Evolutionary conservation across 1,140 invertebrate species (phyloP).

Genomic region (Parasteatoda tepidariorum): DNA sequence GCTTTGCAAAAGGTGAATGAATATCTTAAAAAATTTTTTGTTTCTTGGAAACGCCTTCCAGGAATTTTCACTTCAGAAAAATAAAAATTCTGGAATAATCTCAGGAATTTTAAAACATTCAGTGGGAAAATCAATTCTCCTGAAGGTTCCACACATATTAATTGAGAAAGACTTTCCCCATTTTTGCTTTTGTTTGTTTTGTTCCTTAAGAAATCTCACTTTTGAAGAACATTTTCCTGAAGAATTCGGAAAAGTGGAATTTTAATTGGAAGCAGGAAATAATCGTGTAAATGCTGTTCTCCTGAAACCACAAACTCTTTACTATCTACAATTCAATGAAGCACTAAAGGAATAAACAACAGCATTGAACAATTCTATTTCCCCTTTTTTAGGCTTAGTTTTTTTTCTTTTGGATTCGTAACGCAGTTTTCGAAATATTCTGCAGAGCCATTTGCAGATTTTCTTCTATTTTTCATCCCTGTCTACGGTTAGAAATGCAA

Average conservation of each 20-base stretch:
- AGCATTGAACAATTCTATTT: conserved; percentile 13
- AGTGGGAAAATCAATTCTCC: conserved; percentile 30
- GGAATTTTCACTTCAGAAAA: neutral
- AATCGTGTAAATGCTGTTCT: conserved; percentile 1
- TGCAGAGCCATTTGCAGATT: neutral
- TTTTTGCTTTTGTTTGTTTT: conserved; percentile 33
- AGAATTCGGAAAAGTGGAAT: conserved; percentile 45
- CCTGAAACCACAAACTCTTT: neutral
- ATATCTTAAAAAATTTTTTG: no score
- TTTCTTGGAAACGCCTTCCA: neutral
- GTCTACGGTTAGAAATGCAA: no score
- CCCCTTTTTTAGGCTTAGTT: neutral
- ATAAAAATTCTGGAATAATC: conserved; percentile 27
- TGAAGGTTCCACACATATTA: conserved; percentile 9
- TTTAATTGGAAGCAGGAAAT: conserved; percentile 37
- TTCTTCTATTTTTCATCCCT: no score
- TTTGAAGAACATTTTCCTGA: conserved; percentile 37
- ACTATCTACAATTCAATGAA: conserved; percentile 34
- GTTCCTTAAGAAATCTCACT: neutral
- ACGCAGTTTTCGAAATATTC: neutral
- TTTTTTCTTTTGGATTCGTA: neutral
- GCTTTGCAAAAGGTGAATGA: no score
- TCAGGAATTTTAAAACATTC: conserved; percentile 26
- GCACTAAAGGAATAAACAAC: conserved; percentile 11
- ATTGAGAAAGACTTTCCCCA: conserved; percentile 22